These are phyloP conservation scores for Megalonaias nervosa DNA, from an alignment of 1,140 invertebrate genomes.

Conservation along the genomic window DNA sequence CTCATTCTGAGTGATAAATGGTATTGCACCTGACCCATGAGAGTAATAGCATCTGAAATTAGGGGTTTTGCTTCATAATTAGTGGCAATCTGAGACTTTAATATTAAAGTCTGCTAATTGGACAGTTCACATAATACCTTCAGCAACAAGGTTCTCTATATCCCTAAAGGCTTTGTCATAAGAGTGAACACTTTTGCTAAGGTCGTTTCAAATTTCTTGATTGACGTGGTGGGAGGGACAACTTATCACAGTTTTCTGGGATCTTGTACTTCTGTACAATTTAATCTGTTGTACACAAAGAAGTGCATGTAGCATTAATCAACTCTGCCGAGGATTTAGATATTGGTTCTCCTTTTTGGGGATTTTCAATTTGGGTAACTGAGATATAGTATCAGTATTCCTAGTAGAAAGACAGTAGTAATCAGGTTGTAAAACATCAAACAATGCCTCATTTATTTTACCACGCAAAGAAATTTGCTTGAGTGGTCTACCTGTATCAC, in stretches of 20 bases:
- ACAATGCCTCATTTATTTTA: too few relatives aligned
- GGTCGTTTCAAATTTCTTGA: slow-evolving; percentile 7
- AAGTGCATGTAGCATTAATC: slow-evolving; percentile 13
- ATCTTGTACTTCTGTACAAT: slow-evolving; percentile 3
- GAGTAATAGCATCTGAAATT: slow-evolving; percentile 14
- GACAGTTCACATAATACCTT: not conserved
- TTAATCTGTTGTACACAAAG: slow-evolving; percentile 2
- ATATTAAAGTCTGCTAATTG: not conserved
- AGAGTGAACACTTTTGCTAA: slow-evolving; percentile 1
- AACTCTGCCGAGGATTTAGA: not conserved
- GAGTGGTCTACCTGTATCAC: too few relatives aligned
- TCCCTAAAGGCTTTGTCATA: slow-evolving; percentile 11
- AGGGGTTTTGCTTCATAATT: not conserved
- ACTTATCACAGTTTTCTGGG: slow-evolving; percentile 5
- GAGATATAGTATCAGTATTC: not conserved
- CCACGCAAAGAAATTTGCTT: too few relatives aligned
- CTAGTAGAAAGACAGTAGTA: too few relatives aligned
- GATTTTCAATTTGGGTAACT: slow-evolving; percentile 5
- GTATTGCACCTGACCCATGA: slow-evolving; percentile 21
- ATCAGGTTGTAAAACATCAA: too few relatives aligned
- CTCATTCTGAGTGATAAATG: slow-evolving; percentile 3
- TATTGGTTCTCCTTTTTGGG: slow-evolving; percentile 5
- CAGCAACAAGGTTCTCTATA: slow-evolving; percentile 9
- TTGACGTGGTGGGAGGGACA: slow-evolving; percentile 4
- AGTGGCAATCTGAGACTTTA: not conserved